Conservation (phyloP, 2,797 vertebrate genomes). For the Coregonus ussuriensis region DNA sequence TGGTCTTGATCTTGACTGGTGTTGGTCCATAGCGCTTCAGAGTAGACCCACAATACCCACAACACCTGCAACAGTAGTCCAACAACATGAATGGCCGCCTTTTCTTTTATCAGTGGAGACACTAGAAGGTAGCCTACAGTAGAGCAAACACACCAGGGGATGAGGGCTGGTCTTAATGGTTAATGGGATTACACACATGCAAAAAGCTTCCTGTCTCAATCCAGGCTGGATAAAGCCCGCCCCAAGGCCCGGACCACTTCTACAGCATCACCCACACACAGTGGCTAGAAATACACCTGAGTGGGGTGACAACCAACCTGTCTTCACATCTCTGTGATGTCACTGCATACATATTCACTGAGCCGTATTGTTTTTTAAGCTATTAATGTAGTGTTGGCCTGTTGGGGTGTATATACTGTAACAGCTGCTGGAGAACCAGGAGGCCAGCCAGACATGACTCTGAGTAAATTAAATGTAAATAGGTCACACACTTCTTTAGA, state of each 20-base stretch:
- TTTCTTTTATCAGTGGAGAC: constrained; percentile 9
- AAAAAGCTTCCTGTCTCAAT: constrained; percentile 19
- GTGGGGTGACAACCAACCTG: not conserved
- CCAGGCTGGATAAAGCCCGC: not conserved
- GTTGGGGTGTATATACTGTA: not conserved
- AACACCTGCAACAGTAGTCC: constrained; percentile 79
- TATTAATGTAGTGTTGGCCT: not conserved
- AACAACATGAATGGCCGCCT: constrained; percentile 78
- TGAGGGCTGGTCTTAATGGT: constrained; percentile 38
- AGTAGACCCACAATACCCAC: constrained; percentile 73
- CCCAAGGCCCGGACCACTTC: not conserved
- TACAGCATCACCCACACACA: constrained; percentile 12
- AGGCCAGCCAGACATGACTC: constrained; percentile 19
- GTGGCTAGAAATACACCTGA: constrained; percentile 10
- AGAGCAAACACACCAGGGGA: not conserved
- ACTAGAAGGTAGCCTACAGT: constrained; percentile 6
- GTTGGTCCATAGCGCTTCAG: constrained; percentile 78
- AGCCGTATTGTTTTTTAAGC: not conserved
- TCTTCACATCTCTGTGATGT: not conserved
- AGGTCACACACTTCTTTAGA: not conserved
- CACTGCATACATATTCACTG: not conserved
- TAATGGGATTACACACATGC: constrained; percentile 43
- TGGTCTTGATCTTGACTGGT: constrained; percentile 83
- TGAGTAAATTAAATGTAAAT: constrained; percentile 26
- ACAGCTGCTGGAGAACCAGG: constrained; percentile 24